phyloP scores from a whole-genome alignment of 2,888 invertebrate genomes.

The Drosophila nigricruria region DNA sequence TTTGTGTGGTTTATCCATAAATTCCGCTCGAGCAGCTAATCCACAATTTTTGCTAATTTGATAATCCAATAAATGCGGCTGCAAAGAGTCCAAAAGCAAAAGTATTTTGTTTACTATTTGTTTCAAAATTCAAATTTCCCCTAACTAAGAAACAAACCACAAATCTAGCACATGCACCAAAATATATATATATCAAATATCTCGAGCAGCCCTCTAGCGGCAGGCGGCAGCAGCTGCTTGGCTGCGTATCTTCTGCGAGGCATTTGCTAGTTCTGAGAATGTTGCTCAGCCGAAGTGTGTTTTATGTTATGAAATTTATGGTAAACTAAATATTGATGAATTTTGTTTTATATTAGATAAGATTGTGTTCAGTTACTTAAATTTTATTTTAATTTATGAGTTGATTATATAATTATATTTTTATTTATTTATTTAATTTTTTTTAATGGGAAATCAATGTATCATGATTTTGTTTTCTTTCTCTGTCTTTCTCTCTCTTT shows the following conservation, averaged over 20 bases:
- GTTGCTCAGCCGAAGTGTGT: background rate
- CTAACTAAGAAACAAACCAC: slow-evolving; percentile 55
- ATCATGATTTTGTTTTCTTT: too few species aligned
- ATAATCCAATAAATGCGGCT: slow-evolving; percentile 38
- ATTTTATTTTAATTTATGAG: too few species aligned
- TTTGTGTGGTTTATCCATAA: slow-evolving; percentile 56
- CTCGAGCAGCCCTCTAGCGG: slow-evolving; percentile 41
- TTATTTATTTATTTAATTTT: too few species aligned
- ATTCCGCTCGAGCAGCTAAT: slow-evolving; percentile 49
- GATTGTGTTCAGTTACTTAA: too few species aligned
- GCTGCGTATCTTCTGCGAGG: background rate
- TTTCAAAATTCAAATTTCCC: slow-evolving; percentile 42
- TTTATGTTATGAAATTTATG: too few species aligned
- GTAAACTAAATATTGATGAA: background rate
- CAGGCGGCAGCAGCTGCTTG: slow-evolving; percentile 11
- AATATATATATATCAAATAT: slow-evolving; percentile 4
- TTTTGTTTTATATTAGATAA: background rate
- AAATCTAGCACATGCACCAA: slow-evolving; percentile 35
- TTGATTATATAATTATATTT: too few species aligned
- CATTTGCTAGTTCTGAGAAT: background rate
- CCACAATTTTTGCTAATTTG: slow-evolving; percentile 37
- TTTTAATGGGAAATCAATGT: too few species aligned
- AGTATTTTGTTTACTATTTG: slow-evolving; percentile 16
- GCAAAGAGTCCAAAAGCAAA: slow-evolving; percentile 27
- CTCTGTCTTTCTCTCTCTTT: too few species aligned